A percentile compares a stretch with the other conserved stretches of the same genome.
Conservation (phyloP, 30 jellyfish, hydroid and myxozoan genomes). For the Aurelia aurita complex sp. Pacific region DNA sequence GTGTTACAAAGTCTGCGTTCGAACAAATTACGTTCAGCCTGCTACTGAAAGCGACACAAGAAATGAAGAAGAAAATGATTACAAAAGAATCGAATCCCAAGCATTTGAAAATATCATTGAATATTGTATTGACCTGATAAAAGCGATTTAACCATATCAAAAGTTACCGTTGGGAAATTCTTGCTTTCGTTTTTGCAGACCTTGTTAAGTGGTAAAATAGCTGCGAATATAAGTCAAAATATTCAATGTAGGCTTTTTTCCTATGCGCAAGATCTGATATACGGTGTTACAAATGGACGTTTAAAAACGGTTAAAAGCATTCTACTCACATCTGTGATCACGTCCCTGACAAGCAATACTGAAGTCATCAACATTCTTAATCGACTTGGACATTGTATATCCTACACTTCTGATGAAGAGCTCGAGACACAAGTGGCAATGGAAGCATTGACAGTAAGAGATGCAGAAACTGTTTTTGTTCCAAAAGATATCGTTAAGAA, state of each 20-base stretch:
- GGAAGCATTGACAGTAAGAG: constrained; percentile 18
- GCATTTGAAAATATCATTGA: constrained; percentile 6
- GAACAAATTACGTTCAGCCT: constrained; percentile 20
- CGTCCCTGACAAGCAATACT: constrained; percentile 14
- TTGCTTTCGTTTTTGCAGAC: constrained; percentile 13
- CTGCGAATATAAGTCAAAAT: constrained; percentile 7
- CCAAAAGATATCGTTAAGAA: constrained; percentile 19
- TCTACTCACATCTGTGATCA: constrained; percentile 18
- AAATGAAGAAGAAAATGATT: constrained; percentile 10
- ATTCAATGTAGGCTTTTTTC: constrained; percentile 2
- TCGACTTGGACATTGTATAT: constrained; percentile 17
- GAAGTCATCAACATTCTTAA: constrained; percentile 6
- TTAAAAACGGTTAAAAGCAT: constrained; percentile 18
- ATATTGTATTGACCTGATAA: constrained; percentile 24
- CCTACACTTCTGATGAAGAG: constrained; percentile 29
- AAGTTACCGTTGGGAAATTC: constrained; percentile 13
- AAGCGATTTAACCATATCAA: constrained; percentile 15
- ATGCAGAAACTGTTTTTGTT: constrained; percentile 13
- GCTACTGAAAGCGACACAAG: constrained; percentile 12
- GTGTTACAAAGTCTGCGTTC: constrained; percentile 17
- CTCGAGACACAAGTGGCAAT: constrained; percentile 30
- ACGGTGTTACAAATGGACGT: constrained; percentile 33
- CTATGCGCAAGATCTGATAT: constrained; percentile 27
- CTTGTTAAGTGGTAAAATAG: constrained; percentile 11
- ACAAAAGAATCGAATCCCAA: constrained; percentile 25